Evolutionary conservation across 1,140 invertebrate genomes (phyloP).

Genomic region (Matsumurasca onukii): DNA sequence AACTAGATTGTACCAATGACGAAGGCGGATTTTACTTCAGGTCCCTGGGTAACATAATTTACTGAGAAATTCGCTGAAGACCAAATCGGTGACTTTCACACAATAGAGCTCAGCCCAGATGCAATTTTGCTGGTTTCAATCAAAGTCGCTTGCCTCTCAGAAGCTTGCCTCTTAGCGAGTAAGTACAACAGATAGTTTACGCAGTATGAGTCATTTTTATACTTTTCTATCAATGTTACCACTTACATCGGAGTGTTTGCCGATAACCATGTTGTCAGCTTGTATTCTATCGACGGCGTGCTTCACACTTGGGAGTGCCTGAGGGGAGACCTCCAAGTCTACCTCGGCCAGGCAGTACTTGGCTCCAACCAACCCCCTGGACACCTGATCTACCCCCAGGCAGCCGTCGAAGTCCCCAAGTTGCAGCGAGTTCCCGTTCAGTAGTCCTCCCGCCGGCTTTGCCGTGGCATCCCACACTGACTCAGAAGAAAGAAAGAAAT

Average conservation of each 20-base stretch:
- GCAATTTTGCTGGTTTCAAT: no score
- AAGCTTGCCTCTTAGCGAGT: no score
- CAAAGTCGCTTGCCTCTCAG: no score
- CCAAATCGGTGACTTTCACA: no score
- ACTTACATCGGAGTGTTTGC: constrained; percentile 64
- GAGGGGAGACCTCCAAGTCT: constrained; percentile 56
- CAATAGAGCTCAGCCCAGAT: no score
- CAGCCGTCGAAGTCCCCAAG: constrained; percentile 71
- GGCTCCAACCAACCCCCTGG: constrained; percentile 57
- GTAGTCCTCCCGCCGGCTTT: constrained; percentile 64
- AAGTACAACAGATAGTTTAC: no score
- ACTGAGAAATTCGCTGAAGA: no score
- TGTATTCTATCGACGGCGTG: constrained; percentile 60
- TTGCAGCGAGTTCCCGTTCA: constrained; percentile 68
- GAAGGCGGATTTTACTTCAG: no score
- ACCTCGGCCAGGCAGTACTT: constrained; percentile 67
- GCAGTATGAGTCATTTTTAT: no score
- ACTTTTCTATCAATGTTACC: no score
- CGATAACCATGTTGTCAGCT: constrained; percentile 59
- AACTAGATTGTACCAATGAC: no score
- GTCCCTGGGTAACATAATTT: no score
- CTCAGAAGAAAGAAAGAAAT: constrained; percentile 38
- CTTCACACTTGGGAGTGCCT: constrained; percentile 50
- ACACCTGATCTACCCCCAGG: constrained; percentile 49
- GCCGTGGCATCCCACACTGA: constrained; percentile 71